A percentile compares a stretch with the other conserved stretches of the same genome.
Evolutionary conservation across 1,140 invertebrate species (phyloP).

Genomic region (Tigriopus japonicus): DNA sequence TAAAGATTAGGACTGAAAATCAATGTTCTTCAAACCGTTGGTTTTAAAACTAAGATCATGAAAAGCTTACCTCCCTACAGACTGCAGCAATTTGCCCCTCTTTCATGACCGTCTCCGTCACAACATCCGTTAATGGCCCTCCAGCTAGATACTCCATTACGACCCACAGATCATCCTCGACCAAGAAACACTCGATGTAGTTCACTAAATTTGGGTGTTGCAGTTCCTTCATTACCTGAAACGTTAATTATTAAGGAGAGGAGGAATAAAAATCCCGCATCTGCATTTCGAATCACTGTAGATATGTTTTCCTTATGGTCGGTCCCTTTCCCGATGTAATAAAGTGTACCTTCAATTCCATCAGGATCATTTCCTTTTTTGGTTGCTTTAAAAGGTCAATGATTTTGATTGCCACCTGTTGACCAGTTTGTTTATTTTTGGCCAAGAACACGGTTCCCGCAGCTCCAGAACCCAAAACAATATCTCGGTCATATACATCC

Average conservation of each 20-base stretch:
- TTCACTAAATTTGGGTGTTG: conserved; percentile 94
- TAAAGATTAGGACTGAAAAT: too few relatives aligned
- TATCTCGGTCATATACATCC: conserved; percentile 57
- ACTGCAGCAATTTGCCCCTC: conserved; percentile 92
- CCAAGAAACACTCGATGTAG: conserved; percentile 14
- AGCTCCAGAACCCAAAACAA: conserved; percentile 28
- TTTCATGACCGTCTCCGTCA: conserved; percentile 93
- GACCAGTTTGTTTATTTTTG: conserved; percentile 86
- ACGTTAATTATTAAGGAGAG: conserved; percentile 86
- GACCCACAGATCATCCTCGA: conserved; percentile 23
- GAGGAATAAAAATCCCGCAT: too few relatives aligned
- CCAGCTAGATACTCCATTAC: conserved; percentile 89
- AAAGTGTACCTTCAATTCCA: conserved; percentile 99
- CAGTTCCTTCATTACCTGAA: conserved; percentile 76
- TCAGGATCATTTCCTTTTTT: conserved; percentile 98
- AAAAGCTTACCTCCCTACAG: conserved; percentile 70
- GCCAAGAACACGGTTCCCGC: conserved; percentile 95
- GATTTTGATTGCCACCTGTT: conserved; percentile 98
- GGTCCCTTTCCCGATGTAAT: conserved; percentile 49
- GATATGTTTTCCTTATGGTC: conserved; percentile 56
- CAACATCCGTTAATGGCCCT: conserved; percentile 87
- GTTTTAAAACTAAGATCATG: too few relatives aligned
- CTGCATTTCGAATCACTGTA: conserved; percentile 85
- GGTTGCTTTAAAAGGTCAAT: conserved; percentile 98
- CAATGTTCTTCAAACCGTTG: too few relatives aligned